phyloP scores from a whole-genome alignment of 53 echinoderm and acorn worm genomes.

The Paelopatides confundens region DNA sequence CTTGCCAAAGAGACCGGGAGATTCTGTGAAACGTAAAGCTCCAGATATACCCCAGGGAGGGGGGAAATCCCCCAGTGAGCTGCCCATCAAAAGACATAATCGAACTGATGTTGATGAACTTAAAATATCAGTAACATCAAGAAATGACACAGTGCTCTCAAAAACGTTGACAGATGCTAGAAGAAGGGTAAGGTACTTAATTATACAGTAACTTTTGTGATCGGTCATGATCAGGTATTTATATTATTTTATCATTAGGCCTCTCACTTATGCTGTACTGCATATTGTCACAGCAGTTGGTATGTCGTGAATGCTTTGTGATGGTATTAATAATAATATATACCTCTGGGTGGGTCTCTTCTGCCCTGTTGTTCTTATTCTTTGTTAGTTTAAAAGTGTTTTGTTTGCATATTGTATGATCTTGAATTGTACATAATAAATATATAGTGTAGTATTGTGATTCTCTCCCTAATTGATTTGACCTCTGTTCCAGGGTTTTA shows the following conservation, averaged over 20 bases:
- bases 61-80: constrained; percentile 25
- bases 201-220: neutral
- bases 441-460: no score
- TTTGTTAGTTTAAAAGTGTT: no score
- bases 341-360: no score
- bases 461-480: no score
- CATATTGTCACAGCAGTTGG: neutral
- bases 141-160: constrained; percentile 89
- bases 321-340: no score
- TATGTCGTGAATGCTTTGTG: no score
- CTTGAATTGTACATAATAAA: no score
- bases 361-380: no score
- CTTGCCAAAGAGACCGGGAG: neutral
- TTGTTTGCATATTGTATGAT: no score
- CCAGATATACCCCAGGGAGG: neutral
- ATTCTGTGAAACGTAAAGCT: neutral
- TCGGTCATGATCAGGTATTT: no score
- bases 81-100: constrained; percentile 60
- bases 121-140: constrained; percentile 47
- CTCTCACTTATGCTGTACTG: neutral
- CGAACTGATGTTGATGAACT: constrained; percentile 62
- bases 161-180: constrained; percentile 86
- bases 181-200: constrained; percentile 72
- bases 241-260: neutral
- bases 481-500: no score